Evolutionary conservation across 92 coral and sea anemone genomes (phyloP).

Genomic region (Isaurus tuberculatus): DNA sequence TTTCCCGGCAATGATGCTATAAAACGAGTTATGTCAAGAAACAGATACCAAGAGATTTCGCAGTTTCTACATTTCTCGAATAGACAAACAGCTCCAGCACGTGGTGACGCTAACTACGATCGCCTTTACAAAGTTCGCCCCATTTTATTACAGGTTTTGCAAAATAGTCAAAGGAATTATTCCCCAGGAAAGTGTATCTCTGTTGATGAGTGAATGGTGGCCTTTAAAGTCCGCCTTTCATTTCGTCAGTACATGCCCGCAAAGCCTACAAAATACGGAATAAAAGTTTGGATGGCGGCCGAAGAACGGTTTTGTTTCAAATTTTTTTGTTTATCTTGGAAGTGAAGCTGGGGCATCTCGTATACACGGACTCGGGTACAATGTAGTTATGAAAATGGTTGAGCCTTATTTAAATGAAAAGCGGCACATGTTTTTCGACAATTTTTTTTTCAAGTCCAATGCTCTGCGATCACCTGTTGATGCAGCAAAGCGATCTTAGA

Average conservation of each 20-base stretch:
- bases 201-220: slow-evolving; percentile 56
- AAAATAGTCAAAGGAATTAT: slow-evolving; percentile 4
- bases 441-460: slow-evolving; percentile 27
- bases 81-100: too few species aligned
- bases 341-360: slow-evolving; percentile 44
- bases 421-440: background rate
- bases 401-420: slow-evolving; percentile 62
- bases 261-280: background rate
- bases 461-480: slow-evolving; percentile 62
- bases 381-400: slow-evolving; percentile 29
- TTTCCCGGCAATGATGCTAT: too few species aligned
- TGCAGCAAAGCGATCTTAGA: slow-evolving; percentile 37
- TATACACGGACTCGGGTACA: slow-evolving; percentile 67
- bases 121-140: too few species aligned
- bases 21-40: too few species aligned
- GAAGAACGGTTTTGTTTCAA: slow-evolving; percentile 69
- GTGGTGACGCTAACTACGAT: too few species aligned
- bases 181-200: slow-evolving; percentile 20
- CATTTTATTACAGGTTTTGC: too few species aligned
- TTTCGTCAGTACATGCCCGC: too few species aligned
- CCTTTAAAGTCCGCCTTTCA: slow-evolving; percentile 45
- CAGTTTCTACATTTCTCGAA: too few species aligned
- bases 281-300: slow-evolving; percentile 57
- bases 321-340: slow-evolving; percentile 66
- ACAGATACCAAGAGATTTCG: too few species aligned